Base-by-base conservation (phyloP, 2,113 vertebrate genomes). In the Aspiorhynchus laticeps region DNA sequence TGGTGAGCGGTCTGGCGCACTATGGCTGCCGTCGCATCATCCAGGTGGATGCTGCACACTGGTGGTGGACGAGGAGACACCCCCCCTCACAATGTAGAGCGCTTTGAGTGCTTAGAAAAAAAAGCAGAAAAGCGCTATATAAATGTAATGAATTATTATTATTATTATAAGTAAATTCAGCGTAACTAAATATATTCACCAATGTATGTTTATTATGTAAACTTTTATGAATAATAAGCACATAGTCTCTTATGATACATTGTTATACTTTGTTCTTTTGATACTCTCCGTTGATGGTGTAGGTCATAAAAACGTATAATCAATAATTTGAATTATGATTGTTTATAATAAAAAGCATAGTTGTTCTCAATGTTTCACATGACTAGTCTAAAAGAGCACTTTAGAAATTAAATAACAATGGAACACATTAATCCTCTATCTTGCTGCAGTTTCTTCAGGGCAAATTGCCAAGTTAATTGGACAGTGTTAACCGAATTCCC, bases 321-420 rank as follows among this genome's bases (percentile, higher is more conserved):
- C 69, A 81, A 81, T 71, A 2, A 14, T 31, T 56, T 74, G 41
- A 24, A 38, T n/a, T 74, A 38, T 56, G 24, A 53, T 24, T 86
- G 15, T 86, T 71, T 36, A 53, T 36, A 71, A 53, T 69, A 71
- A 28, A 77, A 28, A 86, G 36, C 65, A 28, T 46, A 28, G 73
- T 48, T 73, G 36, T 61, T 61, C 46, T 73, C 15, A 80, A 12
- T 73, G 33, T 71, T 86, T 69, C 19, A 73, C n/a, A n/a, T 38
- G 36, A 80, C 33, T 73, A 17, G 79, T 46, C 38, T 43, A 69
- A 74, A 80, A 56, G 78, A 80, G 67, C 48, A 81, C 53, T 74
- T 80, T 81, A 80, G 46, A 59, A 81, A 81, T 86, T 11, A 86
- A 59, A 73, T 48, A 14, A 86, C 46, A 81, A 65, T 81, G 80